Conservation (phyloP, 2,888 invertebrate species). For the Hirtodrosophila confusa region DNA sequence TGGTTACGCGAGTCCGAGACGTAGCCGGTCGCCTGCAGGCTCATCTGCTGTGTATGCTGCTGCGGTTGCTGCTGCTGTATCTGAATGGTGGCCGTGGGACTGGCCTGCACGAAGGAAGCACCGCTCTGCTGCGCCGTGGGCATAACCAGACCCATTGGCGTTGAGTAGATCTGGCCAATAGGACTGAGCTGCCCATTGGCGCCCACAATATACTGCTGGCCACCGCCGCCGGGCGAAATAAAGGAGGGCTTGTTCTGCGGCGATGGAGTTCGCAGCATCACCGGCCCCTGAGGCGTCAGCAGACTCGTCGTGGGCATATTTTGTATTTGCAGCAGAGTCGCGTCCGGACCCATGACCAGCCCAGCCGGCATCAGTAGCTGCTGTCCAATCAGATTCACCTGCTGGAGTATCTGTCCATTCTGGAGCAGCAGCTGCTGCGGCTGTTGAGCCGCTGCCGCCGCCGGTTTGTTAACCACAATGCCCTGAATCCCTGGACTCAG, state of each 20-base stretch:
- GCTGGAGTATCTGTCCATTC: conserved; percentile 89
- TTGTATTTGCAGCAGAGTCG: conserved; percentile 91
- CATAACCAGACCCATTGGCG: conserved; percentile 84
- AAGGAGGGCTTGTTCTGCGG: conserved; percentile 89
- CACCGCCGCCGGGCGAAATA: conserved; percentile 88
- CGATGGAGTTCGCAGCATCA: conserved; percentile 91
- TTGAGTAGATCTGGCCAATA: conserved; percentile 85
- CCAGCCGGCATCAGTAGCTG: conserved; percentile 94
- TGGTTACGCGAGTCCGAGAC: conserved; percentile 60
- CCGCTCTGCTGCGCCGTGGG: conserved; percentile 83
- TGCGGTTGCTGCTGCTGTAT: conserved; percentile 84
- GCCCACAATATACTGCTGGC: conserved; percentile 89
- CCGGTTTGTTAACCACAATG: conserved; percentile 86
- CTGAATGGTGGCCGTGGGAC: conserved; percentile 88
- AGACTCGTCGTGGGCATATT: conserved; percentile 90
- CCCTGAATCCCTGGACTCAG: conserved; percentile 91
- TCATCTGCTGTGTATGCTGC: conserved; percentile 57
- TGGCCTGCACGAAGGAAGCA: conserved; percentile 92
- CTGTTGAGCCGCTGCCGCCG: conserved; percentile 83
- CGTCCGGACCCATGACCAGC: conserved; percentile 93
- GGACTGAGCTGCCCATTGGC: conserved; percentile 92
- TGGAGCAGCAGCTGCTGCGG: conserved; percentile 84
- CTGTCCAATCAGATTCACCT: conserved; percentile 92
- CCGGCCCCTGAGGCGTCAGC: conserved; percentile 87
- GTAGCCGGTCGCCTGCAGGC: conserved; percentile 41